Percentiles rank a stretch among this genome's conserved stretches.
These are phyloP conservation scores for Rhinichthys osculus DNA, from an alignment of 2,797 vertebrate species.

Conservation along the genomic window DNA sequence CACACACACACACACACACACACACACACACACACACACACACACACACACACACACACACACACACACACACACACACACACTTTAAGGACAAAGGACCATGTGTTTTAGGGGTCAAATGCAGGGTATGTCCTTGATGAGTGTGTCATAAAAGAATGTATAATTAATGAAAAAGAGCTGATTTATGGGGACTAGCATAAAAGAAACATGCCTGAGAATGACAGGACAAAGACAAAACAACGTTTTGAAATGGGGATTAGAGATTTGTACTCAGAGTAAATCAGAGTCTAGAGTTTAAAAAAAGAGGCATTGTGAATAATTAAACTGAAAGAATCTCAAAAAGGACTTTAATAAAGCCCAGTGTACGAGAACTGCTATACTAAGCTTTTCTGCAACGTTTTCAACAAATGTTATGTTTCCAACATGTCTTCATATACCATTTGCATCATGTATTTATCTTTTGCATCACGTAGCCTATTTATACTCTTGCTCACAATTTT, in stretches of 20 bases:
- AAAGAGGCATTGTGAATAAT: slow-evolving; percentile 17
- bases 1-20: too few species aligned
- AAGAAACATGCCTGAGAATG: slow-evolving; percentile 23
- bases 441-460: not conserved
- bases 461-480: not conserved
- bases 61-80: too few species aligned
- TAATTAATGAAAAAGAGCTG: slow-evolving; percentile 39
- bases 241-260: slow-evolving; percentile 6
- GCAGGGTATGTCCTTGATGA: not conserved
- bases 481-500: not conserved
- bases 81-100: not conserved
- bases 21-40: not conserved
- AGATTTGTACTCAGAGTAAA: slow-evolving; percentile 6
- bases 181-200: slow-evolving; percentile 16
- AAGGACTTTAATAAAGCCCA: not conserved
- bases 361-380: not conserved
- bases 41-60: not conserved
- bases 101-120: slow-evolving; percentile 7
- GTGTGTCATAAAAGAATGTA: slow-evolving; percentile 33
- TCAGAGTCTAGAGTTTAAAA: not conserved
- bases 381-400: not conserved
- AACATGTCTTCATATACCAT: not conserved
- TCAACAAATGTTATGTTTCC: not conserved
- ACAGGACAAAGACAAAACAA: slow-evolving; percentile 29
- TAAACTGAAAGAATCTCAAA: slow-evolving; percentile 7